Base-by-base conservation (phyloP, 2,888 invertebrate genomes). In the Eumacrocentrus americanus region DNA sequence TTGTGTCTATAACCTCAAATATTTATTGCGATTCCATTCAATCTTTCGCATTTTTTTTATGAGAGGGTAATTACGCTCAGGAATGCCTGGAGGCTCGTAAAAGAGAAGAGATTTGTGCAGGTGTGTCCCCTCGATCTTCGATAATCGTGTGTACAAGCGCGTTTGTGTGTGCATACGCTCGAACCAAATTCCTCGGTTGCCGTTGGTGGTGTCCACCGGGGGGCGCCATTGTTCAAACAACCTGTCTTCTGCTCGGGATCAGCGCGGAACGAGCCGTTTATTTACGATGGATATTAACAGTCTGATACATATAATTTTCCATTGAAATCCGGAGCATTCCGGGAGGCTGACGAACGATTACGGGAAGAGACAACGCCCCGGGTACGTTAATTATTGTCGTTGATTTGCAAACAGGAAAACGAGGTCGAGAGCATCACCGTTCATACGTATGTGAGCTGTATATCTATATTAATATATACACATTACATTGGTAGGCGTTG, bases 401-500 rank as follows among this genome's bases (percentile, higher is more conserved):
- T 9, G 14, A 12, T 18, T 37, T 14, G 5, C 2, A 35, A 38
- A 52, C 22, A 38, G 23, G 51, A 52, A 22, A 52, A 52, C 38
- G 51, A 54, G 54, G 54, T 54, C 54, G 42, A 42, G 44, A 34
- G 44, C n/a, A n/a, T n/a, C n/a, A n/a, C n/a, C n/a, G n/a, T n/a
- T n/a, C n/a, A n/a, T n/a, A n/a, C n/a, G n/a, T n/a, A n/a, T n/a
- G n/a, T n/a, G n/a, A n/a, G n/a, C n/a, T n/a, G n/a, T n/a, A n/a
- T n/a, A n/a, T 18, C 20, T n/a, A 9, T 18, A 18, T 12, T 42
- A 1, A 12, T 54, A 18, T 44, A 42, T 37, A 40, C 12, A 42
- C 6, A 16, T 16, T 25, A 29, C 20, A 44, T 67, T 64, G 68
- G 70, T 75, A 76, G 73, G 75, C 76, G 75, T 76, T 76, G 67